Conservation (phyloP, 2,888 invertebrate genomes). For the Eupithecia subumbrata region DNA sequence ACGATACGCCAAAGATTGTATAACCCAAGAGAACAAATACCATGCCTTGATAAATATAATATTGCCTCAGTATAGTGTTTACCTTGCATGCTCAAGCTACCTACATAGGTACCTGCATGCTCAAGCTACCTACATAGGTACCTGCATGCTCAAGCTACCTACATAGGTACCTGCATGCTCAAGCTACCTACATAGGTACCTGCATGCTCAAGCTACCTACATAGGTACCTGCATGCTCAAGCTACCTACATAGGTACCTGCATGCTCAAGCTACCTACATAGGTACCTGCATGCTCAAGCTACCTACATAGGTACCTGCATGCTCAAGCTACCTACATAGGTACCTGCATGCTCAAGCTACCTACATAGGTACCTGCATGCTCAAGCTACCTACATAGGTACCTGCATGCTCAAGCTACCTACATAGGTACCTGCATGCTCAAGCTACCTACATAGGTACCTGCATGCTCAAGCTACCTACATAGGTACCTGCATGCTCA, state of each 20-base stretch:
- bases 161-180: background rate
- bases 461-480: background rate
- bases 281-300: background rate
- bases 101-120: background rate
- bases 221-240: background rate
- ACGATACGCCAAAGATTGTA: too few species aligned
- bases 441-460: background rate
- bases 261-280: background rate
- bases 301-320: background rate
- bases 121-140: background rate
- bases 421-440: background rate
- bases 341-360: background rate
- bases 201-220: background rate
- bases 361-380: background rate
- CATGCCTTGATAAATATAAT: background rate
- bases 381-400: background rate
- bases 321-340: background rate
- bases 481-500: background rate
- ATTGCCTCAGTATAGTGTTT: background rate
- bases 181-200: background rate
- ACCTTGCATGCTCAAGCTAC: background rate
- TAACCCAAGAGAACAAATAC: background rate
- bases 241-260: background rate
- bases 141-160: background rate
- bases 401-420: background rate